phyloP scores from a whole-genome alignment of 2,888 invertebrate genomes.

The Patella caerulea region DNA sequence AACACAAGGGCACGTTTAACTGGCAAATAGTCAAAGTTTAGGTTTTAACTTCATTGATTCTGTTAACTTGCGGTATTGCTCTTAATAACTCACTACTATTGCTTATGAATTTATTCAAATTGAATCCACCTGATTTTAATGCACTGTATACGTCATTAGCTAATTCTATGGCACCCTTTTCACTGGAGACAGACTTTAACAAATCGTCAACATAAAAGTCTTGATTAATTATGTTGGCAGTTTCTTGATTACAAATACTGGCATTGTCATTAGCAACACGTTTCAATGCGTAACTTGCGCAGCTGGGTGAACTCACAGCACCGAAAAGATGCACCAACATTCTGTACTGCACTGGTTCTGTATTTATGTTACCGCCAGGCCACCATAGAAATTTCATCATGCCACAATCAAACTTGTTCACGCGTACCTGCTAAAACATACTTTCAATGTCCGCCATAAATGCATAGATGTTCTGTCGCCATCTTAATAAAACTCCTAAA shows the following conservation, averaged over 20 bases:
- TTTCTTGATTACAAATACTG: constrained; percentile 13
- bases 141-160: not conserved
- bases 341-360: constrained; percentile 4
- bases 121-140: not conserved
- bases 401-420: constrained; percentile 30
- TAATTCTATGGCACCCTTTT: not conserved
- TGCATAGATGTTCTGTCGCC: constrained; percentile 37
- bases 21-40: not conserved
- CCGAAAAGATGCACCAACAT: constrained; percentile 19
- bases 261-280: constrained; percentile 1
- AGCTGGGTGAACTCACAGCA: not conserved
- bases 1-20: constrained; percentile 12
- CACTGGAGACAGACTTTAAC: constrained; percentile 8
- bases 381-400: constrained; percentile 40
- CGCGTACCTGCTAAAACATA: constrained; percentile 37
- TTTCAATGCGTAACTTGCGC: constrained; percentile 12
- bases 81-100: not conserved
- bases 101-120: not conserved
- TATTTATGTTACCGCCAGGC: constrained; percentile 9
- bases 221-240: not conserved
- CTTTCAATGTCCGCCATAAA: constrained; percentile 38
- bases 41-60: constrained; percentile 17
- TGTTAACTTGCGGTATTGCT: constrained; percentile 30
- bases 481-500: constrained; percentile 39
- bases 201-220: constrained; percentile 22